These are phyloP conservation scores for Keiferia lycopersicella DNA, from an alignment of 2,888 invertebrate species.

Conservation along the genomic window DNA sequence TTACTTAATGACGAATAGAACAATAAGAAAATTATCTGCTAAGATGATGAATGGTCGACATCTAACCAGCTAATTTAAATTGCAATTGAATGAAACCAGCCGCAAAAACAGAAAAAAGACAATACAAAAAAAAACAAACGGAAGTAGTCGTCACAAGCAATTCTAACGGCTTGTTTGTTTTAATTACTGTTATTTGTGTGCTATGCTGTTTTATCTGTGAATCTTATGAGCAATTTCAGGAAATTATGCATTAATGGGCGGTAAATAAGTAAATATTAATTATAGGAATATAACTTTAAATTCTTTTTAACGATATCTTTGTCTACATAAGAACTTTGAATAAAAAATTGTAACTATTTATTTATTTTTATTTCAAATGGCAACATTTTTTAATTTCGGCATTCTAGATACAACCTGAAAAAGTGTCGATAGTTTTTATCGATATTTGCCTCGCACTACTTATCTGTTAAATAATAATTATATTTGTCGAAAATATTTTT, in stretches of 20 bases:
- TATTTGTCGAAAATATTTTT: neutral
- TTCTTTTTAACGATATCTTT: neutral
- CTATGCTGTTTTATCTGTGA: slow-evolving; percentile 5
- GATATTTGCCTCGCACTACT: neutral
- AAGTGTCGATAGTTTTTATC: neutral
- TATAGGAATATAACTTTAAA: neutral
- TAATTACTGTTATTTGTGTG: slow-evolving; percentile 19
- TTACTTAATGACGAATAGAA: no score
- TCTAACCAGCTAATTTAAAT: neutral
- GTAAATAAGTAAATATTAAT: no score
- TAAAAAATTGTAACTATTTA: neutral
- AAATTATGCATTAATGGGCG: neutral
- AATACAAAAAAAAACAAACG: slow-evolving; percentile 11
- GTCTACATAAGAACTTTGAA: no score
- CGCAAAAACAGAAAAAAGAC: neutral
- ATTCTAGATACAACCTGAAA: neutral
- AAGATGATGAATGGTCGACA: neutral
- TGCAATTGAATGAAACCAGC: slow-evolving; percentile 2
- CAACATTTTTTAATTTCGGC: neutral
- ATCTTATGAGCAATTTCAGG: neutral
- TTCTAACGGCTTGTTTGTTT: slow-evolving; percentile 1
- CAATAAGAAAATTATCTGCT: no score
- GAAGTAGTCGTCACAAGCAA: slow-evolving; percentile 7
- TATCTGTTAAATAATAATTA: no score
- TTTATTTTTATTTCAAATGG: neutral